phyloP scores from a whole-genome alignment of 2,888 invertebrate genomes.

The Andrena bicolor region DNA sequence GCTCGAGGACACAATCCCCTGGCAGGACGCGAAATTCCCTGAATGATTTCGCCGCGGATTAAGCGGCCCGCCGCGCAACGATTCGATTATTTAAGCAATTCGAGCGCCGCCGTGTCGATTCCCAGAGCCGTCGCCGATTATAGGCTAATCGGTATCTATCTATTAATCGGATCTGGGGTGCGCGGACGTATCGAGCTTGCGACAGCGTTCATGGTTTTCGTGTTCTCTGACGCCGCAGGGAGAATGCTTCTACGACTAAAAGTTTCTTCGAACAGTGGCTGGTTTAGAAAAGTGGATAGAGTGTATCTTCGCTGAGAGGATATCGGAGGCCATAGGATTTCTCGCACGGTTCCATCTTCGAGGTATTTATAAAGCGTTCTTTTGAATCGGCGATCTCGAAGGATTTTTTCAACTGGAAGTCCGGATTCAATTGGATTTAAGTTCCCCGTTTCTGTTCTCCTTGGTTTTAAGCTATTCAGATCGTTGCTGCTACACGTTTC shows the following conservation, averaged over 20 bases:
- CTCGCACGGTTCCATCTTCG: too few species aligned
- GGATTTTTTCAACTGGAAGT: too few species aligned
- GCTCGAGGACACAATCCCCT: slow-evolving; percentile 38
- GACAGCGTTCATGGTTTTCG: too few species aligned
- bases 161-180: neutral
- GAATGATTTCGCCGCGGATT: slow-evolving; percentile 45
- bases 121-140: neutral
- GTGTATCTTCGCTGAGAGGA: too few species aligned
- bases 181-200: neutral
- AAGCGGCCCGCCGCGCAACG: slow-evolving; percentile 14
- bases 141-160: neutral
- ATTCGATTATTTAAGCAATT: slow-evolving; percentile 45
- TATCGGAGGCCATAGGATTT: too few species aligned
- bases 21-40: slow-evolving; percentile 38
- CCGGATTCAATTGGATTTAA: too few species aligned
- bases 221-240: too few species aligned
- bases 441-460: neutral
- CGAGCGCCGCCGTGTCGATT: neutral
- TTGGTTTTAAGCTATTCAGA: neutral
- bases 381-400: too few species aligned
- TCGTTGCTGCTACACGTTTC: neutral
- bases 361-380: too few species aligned
- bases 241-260: too few species aligned
- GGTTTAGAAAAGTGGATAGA: too few species aligned
- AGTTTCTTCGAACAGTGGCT: too few species aligned